Evolutionary conservation across 2,797 vertebrate genomes (phyloP).

Genomic region (Tragelaphus eurycerus): DNA sequence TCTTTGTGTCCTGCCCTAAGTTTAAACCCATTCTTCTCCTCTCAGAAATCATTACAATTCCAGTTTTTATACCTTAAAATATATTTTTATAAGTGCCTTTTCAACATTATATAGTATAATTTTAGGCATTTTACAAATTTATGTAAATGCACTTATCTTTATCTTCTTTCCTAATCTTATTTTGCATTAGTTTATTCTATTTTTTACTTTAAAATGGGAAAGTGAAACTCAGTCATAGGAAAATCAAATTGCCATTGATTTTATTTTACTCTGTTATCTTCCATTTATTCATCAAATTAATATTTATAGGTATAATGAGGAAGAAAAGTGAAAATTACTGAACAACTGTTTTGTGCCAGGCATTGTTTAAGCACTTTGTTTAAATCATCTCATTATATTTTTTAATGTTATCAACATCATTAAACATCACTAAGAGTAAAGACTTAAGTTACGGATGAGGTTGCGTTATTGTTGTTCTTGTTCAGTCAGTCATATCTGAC

Average conservation of each 20-base stretch:
- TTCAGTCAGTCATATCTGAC: not conserved
- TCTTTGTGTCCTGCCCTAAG: not conserved
- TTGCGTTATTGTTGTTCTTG: not conserved
- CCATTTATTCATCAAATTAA: not conserved
- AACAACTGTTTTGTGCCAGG: not conserved
- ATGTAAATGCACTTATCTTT: not conserved
- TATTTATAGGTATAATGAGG: not conserved
- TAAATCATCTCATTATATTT: constrained; percentile 10
- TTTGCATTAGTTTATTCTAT: not conserved
- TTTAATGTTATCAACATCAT: not conserved
- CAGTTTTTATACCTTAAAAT: not conserved
- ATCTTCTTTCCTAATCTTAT: not conserved
- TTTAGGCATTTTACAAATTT: not conserved
- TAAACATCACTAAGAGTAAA: constrained; percentile 30
- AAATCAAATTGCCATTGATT: not conserved
- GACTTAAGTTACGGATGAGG: not conserved
- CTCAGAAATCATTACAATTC: not conserved
- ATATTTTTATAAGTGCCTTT: not conserved
- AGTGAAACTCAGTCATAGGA: not conserved
- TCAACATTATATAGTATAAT: not conserved
- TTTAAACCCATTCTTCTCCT: not conserved
- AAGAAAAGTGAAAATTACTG: not conserved
- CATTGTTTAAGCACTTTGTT: not conserved
- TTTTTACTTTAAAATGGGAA: not conserved
- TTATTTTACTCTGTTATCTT: not conserved